phyloP scores from a whole-genome alignment of 35 echinoderm and acorn worm species.

The Heliocidaris erythrogramma region DNA sequence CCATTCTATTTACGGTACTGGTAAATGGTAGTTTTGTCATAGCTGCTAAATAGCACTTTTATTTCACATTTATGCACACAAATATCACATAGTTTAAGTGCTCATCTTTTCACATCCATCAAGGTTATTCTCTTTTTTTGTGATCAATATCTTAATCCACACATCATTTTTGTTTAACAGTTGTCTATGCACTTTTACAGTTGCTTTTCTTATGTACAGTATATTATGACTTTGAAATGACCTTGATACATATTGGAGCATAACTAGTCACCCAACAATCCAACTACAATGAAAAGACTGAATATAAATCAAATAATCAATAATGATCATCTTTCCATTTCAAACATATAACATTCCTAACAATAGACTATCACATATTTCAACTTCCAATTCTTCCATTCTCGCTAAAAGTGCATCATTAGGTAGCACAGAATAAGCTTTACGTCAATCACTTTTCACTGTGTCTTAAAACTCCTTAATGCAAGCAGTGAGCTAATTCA shows the following conservation, averaged over 20 bases:
- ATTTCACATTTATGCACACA: conserved; percentile 17
- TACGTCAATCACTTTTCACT: not conserved
- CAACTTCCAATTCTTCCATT: not conserved
- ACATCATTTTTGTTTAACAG: not conserved
- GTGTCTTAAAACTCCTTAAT: not conserved
- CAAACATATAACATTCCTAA: not conserved
- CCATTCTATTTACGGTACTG: not conserved
- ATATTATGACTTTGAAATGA: not conserved
- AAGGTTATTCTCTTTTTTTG: not conserved
- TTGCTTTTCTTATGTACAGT: not conserved
- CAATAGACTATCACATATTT: not conserved
- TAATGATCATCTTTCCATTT: not conserved
- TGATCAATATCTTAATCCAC: not conserved
- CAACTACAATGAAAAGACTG: too few species aligned
- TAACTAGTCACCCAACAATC: not conserved
- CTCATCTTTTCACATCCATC: not conserved
- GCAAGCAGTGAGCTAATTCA: too few species aligned
- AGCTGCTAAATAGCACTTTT: conserved; percentile 11
- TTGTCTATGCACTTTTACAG: not conserved
- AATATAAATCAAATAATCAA: not conserved
- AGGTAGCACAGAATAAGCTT: not conserved
- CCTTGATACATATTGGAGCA: not conserved
- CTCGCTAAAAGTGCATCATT: too few species aligned
- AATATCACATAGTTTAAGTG: not conserved
- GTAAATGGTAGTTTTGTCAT: not conserved